Percentiles rank a stretch among this genome's conserved stretches.
phyloP scores from a whole-genome alignment of 2,888 invertebrate genomes.

The Taenaris catops region DNA sequence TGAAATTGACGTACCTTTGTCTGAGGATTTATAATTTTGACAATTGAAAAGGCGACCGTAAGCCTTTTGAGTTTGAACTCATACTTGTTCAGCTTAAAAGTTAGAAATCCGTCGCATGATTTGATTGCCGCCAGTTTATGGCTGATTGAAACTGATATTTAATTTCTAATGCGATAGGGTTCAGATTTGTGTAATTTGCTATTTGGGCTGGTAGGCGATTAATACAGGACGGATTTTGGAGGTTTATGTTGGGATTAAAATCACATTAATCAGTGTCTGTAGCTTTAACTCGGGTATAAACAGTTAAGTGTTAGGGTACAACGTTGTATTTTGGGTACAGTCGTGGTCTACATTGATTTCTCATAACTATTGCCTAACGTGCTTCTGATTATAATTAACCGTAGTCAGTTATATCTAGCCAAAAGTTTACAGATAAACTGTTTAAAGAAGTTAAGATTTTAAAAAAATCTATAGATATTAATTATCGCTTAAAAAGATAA shows the following conservation, averaged over 20 bases:
- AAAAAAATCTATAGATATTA: no score
- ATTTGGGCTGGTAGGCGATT: constrained; percentile 74
- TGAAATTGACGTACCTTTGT: constrained; percentile 26
- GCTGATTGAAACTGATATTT: constrained; percentile 33
- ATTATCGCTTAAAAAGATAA: no score
- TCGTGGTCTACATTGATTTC: constrained; percentile 32
- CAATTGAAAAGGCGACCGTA: constrained; percentile 53
- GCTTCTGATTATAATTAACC: no score
- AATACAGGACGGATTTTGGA: constrained; percentile 79
- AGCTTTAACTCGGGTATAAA: constrained; percentile 76
- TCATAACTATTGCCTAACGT: no score
- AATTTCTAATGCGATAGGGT: constrained; percentile 35
- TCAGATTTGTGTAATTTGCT: constrained; percentile 50
- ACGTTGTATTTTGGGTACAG: constrained; percentile 55
- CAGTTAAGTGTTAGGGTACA: constrained; percentile 77
- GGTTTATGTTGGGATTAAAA: constrained; percentile 83
- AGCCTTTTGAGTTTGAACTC: constrained; percentile 63
- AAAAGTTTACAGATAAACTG: no score
- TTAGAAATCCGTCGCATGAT: constrained; percentile 50
- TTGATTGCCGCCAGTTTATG: constrained; percentile 27
- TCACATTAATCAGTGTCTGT: constrained; percentile 85
- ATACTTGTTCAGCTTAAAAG: constrained; percentile 61
- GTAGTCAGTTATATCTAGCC: no score
- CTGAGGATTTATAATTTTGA: constrained; percentile 32
- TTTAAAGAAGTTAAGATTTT: no score